Evolutionary conservation across 2,888 invertebrate genomes (phyloP).

Genomic region (Drosophila gaucha): DNA sequence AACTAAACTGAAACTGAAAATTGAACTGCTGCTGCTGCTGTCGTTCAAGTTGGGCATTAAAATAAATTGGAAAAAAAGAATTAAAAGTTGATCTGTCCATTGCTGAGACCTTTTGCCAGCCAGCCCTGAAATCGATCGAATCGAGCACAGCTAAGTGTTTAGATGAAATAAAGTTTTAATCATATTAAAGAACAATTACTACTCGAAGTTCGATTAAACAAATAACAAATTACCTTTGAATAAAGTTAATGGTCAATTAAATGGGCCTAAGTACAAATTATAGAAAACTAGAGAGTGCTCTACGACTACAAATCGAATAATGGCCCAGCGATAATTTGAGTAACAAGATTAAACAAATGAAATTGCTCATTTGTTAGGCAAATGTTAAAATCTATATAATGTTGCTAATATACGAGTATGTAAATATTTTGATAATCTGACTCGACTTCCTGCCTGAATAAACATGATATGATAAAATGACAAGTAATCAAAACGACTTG

Average conservation of each 20-base stretch:
- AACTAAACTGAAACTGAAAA: constrained; percentile 24
- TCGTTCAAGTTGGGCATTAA: constrained; percentile 43
- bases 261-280: neutral
- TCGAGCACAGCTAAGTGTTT: constrained; percentile 14
- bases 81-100: constrained; percentile 36
- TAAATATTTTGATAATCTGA: constrained; percentile 15
- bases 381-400: constrained; percentile 1
- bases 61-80: constrained; percentile 54
- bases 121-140: too few relatives aligned
- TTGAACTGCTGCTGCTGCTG: constrained; percentile 14
- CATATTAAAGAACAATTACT: neutral
- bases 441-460: constrained; percentile 15
- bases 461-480: constrained; percentile 15
- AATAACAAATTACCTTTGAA: neutral
- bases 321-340: constrained; percentile 3
- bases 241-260: neutral
- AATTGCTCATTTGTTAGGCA: constrained; percentile 16
- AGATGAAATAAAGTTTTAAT: neutral
- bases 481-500: constrained; percentile 3
- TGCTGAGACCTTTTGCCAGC: constrained; percentile 1
- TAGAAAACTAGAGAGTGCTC: neutral
- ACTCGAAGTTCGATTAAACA: neutral
- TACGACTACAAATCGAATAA: neutral
- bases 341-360: constrained; percentile 13
- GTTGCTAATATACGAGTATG: constrained; percentile 16